phyloP scores from a whole-genome alignment of 2,113 vertebrate species.

The Pica pica region DNA sequence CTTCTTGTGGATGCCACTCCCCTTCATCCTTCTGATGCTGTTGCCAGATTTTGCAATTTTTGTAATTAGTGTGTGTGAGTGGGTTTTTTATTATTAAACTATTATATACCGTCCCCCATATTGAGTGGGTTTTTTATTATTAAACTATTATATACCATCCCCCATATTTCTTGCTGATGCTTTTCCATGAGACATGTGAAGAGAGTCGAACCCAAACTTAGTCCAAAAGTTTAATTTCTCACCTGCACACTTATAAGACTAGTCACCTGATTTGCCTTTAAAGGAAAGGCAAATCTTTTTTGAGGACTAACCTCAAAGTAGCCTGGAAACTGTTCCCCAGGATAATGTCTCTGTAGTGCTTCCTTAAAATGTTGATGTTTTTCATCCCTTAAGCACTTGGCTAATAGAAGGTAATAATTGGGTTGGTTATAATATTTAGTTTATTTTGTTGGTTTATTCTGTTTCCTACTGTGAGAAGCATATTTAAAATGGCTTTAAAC shows the following conservation, averaged over 20 bases:
- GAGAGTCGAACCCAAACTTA: neutral
- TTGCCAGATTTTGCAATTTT: neutral
- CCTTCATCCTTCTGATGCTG: neutral
- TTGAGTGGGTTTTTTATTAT: neutral
- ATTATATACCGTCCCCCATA: neutral
- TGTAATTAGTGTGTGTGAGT: neutral
- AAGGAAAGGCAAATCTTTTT: neutral
- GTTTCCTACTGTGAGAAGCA: constrained; percentile 3
- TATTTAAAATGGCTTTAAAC: neutral
- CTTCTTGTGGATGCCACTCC: neutral
- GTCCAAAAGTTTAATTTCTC: neutral
- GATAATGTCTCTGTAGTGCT: neutral
- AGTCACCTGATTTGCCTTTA: neutral
- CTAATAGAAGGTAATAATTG: constrained; percentile 48
- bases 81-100: neutral
- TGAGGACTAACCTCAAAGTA: neutral
- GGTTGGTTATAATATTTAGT: constrained; percentile 36
- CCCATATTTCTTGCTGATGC: neutral
- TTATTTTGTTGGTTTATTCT: constrained; percentile 40
- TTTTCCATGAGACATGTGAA: neutral
- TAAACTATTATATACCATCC: neutral
- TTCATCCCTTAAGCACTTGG: constrained; percentile 11
- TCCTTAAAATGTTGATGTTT: neutral
- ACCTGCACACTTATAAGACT: neutral
- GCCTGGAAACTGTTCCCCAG: neutral